Percentiles rank a stretch among this genome's conserved stretches.
phyloP scores from a whole-genome alignment of 2,113 vertebrate genomes.

The Malurus alboscapulatus region DNA sequence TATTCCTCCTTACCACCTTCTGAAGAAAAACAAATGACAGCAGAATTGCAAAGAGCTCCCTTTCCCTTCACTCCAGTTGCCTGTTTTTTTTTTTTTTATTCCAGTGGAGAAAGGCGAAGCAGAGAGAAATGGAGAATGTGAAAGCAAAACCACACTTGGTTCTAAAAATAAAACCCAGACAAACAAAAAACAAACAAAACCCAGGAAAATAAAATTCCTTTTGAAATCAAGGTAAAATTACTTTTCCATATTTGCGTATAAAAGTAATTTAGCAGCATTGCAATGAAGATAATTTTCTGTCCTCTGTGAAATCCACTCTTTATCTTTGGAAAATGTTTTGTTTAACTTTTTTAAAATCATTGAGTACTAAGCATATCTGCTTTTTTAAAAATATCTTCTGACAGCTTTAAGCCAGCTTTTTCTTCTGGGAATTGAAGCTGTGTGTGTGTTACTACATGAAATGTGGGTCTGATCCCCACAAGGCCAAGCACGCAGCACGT shows the following conservation, averaged over 20 bases:
- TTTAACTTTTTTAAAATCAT: neutral
- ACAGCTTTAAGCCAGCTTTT: neutral
- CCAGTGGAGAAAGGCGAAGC: neutral
- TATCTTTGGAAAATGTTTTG: neutral
- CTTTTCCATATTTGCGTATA: neutral
- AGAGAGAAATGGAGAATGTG: neutral
- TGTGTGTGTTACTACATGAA: neutral
- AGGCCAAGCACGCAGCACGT: neutral
- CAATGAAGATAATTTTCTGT: neutral
- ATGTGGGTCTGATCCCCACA: fast-evolving
- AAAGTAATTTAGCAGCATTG: neutral
- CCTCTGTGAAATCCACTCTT: neutral
- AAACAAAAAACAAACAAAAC: neutral
- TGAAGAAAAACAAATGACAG: neutral
- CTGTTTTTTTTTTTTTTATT: neutral
- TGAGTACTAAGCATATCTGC: neutral
- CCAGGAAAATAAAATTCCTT: neutral
- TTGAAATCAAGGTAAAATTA: neutral
- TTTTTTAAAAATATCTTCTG: neutral
- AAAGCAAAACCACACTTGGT: neutral
- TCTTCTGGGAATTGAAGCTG: neutral
- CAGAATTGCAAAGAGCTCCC: neutral
- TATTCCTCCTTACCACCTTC: neutral
- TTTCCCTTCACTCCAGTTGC: neutral
- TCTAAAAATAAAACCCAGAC: neutral